A percentile compares a stretch with the other conserved stretches of the same genome.
phyloP scores from a whole-genome alignment of 2,113 vertebrate genomes.

The Indicator indicator region DNA sequence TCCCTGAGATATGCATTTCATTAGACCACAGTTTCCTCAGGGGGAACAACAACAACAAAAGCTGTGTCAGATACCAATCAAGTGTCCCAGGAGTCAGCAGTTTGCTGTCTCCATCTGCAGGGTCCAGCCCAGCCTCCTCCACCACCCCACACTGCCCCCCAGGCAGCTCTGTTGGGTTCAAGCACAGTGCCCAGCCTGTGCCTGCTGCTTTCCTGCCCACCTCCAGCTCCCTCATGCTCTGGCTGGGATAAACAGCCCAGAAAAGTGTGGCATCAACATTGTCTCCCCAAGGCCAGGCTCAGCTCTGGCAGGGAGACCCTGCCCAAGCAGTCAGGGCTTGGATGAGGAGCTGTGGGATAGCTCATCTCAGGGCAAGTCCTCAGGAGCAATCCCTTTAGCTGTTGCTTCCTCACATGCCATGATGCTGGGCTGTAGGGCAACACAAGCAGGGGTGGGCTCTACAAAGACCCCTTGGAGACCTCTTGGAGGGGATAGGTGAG shows the following conservation, averaged over 20 bases:
- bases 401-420: not conserved
- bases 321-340: not conserved
- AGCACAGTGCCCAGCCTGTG: not conserved
- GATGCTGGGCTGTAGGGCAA: not conserved
- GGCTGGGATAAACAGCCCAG: not conserved
- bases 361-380: not conserved
- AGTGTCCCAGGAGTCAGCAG: not conserved
- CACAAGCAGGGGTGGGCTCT: not conserved
- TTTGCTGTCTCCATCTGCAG: not conserved
- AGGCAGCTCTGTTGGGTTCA: not conserved
- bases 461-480: not conserved
- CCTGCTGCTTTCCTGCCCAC: not conserved
- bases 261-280: not conserved
- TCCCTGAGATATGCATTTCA: not conserved
- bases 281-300: not conserved
- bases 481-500: not conserved
- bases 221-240: not conserved
- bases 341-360: not conserved
- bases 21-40: not conserved
- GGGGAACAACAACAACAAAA: not conserved
- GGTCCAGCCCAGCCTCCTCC: not conserved
- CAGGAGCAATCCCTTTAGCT: not conserved
- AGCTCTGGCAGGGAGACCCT: not conserved
- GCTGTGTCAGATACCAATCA: not conserved
- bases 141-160: fast-evolving